Conservation (phyloP, 2,113 vertebrate genomes). For the Oryzias woworae region DNA sequence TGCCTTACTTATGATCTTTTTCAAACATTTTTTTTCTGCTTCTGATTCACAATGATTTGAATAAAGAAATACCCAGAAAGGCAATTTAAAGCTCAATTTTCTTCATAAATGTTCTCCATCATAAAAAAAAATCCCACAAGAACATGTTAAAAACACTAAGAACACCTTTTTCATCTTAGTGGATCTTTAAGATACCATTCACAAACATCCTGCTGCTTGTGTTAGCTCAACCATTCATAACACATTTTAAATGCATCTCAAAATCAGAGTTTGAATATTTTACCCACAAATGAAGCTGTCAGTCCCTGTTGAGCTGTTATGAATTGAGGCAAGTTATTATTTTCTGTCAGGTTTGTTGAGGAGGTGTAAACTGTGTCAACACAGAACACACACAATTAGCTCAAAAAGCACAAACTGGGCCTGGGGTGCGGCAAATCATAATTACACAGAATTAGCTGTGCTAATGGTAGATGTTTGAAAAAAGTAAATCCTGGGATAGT, state of each 20-base stretch:
- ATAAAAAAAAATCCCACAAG: no score
- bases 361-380: slow-evolving; percentile 43
- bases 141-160: no score
- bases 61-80: no score
- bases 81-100: no score
- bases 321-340: slow-evolving; percentile 36
- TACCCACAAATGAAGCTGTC: slow-evolving; percentile 2
- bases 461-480: slow-evolving; percentile 19
- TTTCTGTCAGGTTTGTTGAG: slow-evolving; percentile 31
- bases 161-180: no score
- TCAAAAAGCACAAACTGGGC: slow-evolving; percentile 40
- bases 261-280: not conserved
- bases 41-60: no score
- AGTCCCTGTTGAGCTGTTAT: slow-evolving; percentile 27
- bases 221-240: not conserved
- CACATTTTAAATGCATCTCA: not conserved
- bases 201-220: not conserved
- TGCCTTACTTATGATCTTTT: no score
- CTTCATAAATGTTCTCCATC: no score
- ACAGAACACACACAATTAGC: slow-evolving; percentile 47
- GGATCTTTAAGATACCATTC: not conserved
- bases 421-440: slow-evolving; percentile 31
- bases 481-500: slow-evolving; percentile 12
- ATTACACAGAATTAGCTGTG: slow-evolving; percentile 41
- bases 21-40: no score